These are phyloP conservation scores for Drosophila siamana DNA, from an alignment of 2,888 invertebrate species.

Conservation along the genomic window DNA sequence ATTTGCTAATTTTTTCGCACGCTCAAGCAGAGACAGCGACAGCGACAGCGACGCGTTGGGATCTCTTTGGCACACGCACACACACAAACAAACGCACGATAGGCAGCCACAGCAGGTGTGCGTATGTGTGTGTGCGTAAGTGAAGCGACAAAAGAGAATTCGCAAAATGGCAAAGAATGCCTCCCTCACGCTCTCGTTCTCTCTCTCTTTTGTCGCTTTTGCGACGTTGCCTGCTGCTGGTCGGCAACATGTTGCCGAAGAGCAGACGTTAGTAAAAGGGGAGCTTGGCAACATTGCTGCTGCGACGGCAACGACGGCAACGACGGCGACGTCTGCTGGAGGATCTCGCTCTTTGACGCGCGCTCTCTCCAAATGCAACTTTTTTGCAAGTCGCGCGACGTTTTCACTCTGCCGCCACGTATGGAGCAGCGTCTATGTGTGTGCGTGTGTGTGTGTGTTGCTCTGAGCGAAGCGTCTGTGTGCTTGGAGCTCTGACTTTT, in stretches of 20 bases:
- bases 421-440: conserved; percentile 2
- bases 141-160: conserved; percentile 68
- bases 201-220: conserved; percentile 13
- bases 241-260: conserved; percentile 52
- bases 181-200: conserved; percentile 16
- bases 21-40: conserved; percentile 49
- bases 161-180: conserved; percentile 68
- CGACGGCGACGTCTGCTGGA: conserved; percentile 37
- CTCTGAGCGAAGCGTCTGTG: background rate
- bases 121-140: conserved; percentile 32
- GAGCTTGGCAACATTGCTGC: conserved; percentile 47
- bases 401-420: conserved; percentile 49
- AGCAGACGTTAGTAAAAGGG: conserved; percentile 8
- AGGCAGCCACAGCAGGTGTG: conserved; percentile 14
- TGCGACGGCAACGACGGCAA: conserved; percentile 21
- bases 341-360: conserved; percentile 52
- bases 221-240: background rate
- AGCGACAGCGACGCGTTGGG: conserved; percentile 39
- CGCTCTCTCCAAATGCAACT: conserved; percentile 40
- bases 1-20: conserved; percentile 68
- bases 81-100: conserved; percentile 5
- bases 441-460: conserved; percentile 17
- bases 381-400: conserved; percentile 39
- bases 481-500: conserved; percentile 52
- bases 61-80: conserved; percentile 63